phyloP scores from a whole-genome alignment of 1,140 invertebrate species.

The Triops longicaudatus region DNA sequence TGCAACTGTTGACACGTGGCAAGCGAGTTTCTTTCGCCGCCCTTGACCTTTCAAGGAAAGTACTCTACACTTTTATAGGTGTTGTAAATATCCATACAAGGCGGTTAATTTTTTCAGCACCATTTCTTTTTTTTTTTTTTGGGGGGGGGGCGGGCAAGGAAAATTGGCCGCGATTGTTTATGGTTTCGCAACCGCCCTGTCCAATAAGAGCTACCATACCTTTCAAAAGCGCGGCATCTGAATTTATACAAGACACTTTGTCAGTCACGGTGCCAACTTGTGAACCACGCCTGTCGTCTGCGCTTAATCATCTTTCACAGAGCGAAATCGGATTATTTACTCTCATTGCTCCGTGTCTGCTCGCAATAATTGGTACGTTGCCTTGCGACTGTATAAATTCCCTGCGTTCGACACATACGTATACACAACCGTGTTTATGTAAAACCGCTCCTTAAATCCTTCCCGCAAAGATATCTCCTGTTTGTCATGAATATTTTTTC shows the following conservation, averaged over 20 bases:
- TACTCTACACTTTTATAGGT: too few relatives aligned
- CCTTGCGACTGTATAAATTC: not conserved
- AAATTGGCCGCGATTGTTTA: not conserved
- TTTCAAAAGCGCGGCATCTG: constrained; percentile 24
- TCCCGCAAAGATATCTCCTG: too few relatives aligned
- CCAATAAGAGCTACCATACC: constrained; percentile 3
- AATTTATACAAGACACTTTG: constrained; percentile 3
- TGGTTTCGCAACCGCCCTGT: not conserved
- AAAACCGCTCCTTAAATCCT: too few relatives aligned
- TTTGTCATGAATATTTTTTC: not conserved
- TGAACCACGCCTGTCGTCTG: not conserved
- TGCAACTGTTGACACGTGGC: too few relatives aligned
- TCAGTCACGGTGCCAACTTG: not conserved
- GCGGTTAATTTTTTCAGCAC: not conserved
- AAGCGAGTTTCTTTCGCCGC: not conserved
- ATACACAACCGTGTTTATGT: too few relatives aligned
- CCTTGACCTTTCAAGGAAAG: not conserved
- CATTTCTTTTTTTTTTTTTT: not conserved
- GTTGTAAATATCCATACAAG: too few relatives aligned
- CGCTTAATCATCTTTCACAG: not conserved
- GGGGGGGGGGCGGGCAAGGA: not conserved
- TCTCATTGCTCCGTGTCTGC: not conserved
- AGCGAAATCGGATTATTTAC: not conserved
- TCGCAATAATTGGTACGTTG: not conserved
- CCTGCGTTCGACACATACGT: too few relatives aligned